Percentiles rank a stretch among this genome's conserved stretches.
Evolutionary conservation across 1,140 invertebrate genomes (phyloP).

Genomic region (Drosophila asahinai): DNA sequence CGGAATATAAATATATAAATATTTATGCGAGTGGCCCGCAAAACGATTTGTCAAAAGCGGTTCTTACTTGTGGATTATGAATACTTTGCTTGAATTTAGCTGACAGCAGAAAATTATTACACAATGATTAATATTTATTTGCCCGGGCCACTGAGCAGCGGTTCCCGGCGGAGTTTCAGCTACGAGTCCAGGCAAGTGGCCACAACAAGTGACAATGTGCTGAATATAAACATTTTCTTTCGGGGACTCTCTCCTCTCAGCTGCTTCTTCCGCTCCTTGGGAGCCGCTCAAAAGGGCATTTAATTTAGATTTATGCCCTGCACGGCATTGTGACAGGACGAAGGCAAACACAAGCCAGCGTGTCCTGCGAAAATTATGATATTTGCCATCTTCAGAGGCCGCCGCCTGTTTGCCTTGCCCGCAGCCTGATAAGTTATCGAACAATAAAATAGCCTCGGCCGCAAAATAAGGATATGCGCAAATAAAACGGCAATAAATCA

Average conservation of each 20-base stretch:
- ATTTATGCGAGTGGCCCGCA: slow-evolving; percentile 57
- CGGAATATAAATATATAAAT: slow-evolving; percentile 43
- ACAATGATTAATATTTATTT: slow-evolving; percentile 85
- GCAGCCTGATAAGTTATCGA: slow-evolving; percentile 74
- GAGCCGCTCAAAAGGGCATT: slow-evolving; percentile 71
- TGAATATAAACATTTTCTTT: slow-evolving; percentile 64
- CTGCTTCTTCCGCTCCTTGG: slow-evolving; percentile 1
- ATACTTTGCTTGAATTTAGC: slow-evolving; percentile 84
- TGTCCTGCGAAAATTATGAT: slow-evolving; percentile 74
- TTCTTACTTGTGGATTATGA: slow-evolving; percentile 84
- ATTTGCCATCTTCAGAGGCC: slow-evolving; percentile 44
- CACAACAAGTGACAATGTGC: slow-evolving; percentile 75
- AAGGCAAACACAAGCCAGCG: slow-evolving; percentile 62
- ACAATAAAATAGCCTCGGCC: slow-evolving; percentile 74
- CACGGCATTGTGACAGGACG: slow-evolving; percentile 72
- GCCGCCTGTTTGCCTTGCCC: slow-evolving; percentile 8
- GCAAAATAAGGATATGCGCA: slow-evolving; percentile 80
- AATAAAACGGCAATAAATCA: slow-evolving; percentile 83
- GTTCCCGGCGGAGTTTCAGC: slow-evolving; percentile 8
- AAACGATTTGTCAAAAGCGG: slow-evolving; percentile 83
- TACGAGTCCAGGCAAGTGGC: slow-evolving; percentile 27
- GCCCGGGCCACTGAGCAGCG: slow-evolving; percentile 60
- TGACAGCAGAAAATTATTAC: slow-evolving; percentile 84
- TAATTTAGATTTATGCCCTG: slow-evolving; percentile 82
- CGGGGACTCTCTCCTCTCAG: not conserved